Evolutionary conservation across 2,113 vertebrate species (phyloP).

Genomic region (Brachionichthys hirsutus): DNA sequence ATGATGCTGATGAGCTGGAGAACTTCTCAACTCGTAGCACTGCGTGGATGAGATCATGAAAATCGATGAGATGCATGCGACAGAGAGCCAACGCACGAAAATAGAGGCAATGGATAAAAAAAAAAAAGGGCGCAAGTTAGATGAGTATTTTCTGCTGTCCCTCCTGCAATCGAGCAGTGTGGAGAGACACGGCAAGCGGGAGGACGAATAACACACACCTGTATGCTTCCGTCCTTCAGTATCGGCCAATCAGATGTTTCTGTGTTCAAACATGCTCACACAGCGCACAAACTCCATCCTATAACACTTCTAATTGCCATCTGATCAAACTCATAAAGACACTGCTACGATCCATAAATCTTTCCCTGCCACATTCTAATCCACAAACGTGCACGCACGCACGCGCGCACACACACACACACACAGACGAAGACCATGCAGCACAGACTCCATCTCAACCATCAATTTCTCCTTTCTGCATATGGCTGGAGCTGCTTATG

Average conservation of each 20-base stretch:
- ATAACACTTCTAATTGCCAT: slow-evolving; percentile 60
- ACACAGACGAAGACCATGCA: slow-evolving; percentile 36
- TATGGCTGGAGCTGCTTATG: slow-evolving; percentile 81
- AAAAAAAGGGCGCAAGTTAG: not conserved
- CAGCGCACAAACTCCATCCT: slow-evolving; percentile 46
- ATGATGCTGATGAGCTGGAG: slow-evolving; percentile 12
- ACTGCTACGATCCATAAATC: slow-evolving; percentile 68
- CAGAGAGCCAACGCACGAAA: not conserved
- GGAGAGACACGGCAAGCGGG: no score
- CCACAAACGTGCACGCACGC: slow-evolving; percentile 33
- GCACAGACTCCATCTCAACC: slow-evolving; percentile 77
- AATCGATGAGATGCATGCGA: not conserved
- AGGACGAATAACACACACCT: not conserved
- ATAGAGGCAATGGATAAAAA: not conserved
- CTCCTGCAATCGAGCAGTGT: slow-evolving; percentile 14
- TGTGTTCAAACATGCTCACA: not conserved
- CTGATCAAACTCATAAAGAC: slow-evolving; percentile 68
- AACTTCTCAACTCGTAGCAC: slow-evolving; percentile 9
- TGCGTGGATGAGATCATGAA: not conserved
- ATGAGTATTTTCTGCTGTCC: slow-evolving; percentile 38
- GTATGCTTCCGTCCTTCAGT: no score
- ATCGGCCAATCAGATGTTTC: no score
- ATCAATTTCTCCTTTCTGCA: slow-evolving; percentile 81
- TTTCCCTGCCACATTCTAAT: slow-evolving; percentile 41
- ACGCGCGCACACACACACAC: slow-evolving; percentile 30